Percentiles rank a stretch among this genome's conserved stretches.
Evolutionary conservation across 2,888 invertebrate species (phyloP).

Genomic region (Melieria picta): DNA sequence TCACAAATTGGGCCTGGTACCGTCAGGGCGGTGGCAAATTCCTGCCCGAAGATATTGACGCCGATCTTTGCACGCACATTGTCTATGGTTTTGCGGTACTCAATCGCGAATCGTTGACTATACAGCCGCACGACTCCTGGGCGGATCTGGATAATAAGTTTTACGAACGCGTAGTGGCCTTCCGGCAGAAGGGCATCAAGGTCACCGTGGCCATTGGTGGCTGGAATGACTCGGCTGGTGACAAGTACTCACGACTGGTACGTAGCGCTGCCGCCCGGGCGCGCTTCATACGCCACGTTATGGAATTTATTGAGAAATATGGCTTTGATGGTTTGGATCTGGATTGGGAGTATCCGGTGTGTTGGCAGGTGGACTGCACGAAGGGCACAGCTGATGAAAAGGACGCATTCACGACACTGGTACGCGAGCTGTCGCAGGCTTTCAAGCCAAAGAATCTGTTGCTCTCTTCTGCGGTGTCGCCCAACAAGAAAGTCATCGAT

Average conservation of each 20-base stretch:
- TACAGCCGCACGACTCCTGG: conserved; percentile 89
- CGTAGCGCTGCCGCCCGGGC: conserved; percentile 77
- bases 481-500: conserved; percentile 84
- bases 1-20: conserved; percentile 96
- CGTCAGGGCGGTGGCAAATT: conserved; percentile 84
- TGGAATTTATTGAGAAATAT: conserved; percentile 81
- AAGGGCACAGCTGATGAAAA: conserved; percentile 86
- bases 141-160: conserved; percentile 91
- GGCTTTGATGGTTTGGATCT: conserved; percentile 91
- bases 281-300: conserved; percentile 78
- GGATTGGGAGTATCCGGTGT: conserved; percentile 95
- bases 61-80: conserved; percentile 88
- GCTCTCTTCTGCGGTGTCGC: conserved; percentile 86
- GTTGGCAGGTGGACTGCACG: conserved; percentile 89
- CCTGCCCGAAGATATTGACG: conserved; percentile 83
- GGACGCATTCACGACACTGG: conserved; percentile 78
- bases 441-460: conserved; percentile 78
- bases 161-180: conserved; percentile 83
- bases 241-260: conserved; percentile 86
- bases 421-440: conserved; percentile 77
- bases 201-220: conserved; percentile 91
- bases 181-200: conserved; percentile 79
- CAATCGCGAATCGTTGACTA: conserved; percentile 76
- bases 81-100: conserved; percentile 93
- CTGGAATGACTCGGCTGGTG: conserved; percentile 93